A percentile compares a stretch with the other conserved stretches of the same genome.
Evolutionary conservation across 1,140 invertebrate species (phyloP).

Genomic region (Oncopodura yosiiana): DNA sequence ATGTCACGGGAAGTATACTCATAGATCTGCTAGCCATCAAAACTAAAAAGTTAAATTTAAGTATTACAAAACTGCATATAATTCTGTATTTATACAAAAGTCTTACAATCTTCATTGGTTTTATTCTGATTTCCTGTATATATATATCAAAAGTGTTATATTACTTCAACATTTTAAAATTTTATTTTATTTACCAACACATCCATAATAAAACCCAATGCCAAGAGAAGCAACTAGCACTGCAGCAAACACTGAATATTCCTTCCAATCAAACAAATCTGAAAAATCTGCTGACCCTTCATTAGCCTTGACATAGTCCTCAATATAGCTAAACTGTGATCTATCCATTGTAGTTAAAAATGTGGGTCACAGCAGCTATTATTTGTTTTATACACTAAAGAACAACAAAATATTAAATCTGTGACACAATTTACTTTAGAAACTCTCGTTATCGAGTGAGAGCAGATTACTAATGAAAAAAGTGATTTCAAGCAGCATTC

Average conservation of each 20-base stretch:
- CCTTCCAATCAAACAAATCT: constrained; percentile 51
- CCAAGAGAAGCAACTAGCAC: constrained; percentile 50
- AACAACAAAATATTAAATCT: no score
- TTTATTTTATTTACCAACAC: constrained; percentile 39
- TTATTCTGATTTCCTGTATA: constrained; percentile 10
- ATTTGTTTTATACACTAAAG: no score
- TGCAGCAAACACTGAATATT: constrained; percentile 24
- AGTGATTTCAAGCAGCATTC: no score
- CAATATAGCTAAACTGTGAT: no score
- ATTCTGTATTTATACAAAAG: background rate
- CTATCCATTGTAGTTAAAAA: no score
- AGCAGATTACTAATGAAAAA: no score
- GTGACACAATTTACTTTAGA: no score
- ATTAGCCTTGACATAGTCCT: no score
- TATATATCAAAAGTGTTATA: no score
- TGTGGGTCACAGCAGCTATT: no score
- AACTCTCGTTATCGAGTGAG: no score
- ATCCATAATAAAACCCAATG: constrained; percentile 43
- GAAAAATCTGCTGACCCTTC: no score
- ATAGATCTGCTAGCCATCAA: constrained; percentile 10
- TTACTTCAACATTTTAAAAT: constrained; percentile 59
- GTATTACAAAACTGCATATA: background rate
- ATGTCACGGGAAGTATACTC: constrained; percentile 6
- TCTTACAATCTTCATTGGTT: constrained; percentile 24
- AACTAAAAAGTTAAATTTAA: background rate